Percentiles rank a stretch among this genome's conserved stretches.
These are phyloP conservation scores for Sebastiscus albofasciatus DNA, from an alignment of 2,797 vertebrate genomes.

Conservation along the genomic window DNA sequence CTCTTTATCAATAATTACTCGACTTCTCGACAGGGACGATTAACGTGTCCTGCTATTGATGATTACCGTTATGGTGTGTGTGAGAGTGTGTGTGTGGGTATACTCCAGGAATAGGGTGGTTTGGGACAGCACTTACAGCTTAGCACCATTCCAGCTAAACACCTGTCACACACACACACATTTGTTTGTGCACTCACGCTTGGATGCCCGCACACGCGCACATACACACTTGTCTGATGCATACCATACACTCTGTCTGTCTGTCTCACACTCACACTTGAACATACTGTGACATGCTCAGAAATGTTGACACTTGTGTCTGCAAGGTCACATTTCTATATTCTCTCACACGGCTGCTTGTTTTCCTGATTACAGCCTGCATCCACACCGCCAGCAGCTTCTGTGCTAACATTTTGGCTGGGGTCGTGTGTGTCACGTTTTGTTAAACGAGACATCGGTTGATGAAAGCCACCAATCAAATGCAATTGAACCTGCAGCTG, in stretches of 20 bases:
- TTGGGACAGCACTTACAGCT: conserved; percentile 79
- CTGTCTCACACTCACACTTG: conserved; percentile 76
- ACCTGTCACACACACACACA: conserved; percentile 72
- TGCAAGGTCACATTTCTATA: conserved; percentile 74
- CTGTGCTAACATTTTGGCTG: not conserved
- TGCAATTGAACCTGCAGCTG: not conserved
- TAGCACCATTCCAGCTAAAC: conserved; percentile 80
- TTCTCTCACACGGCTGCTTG: conserved; percentile 45
- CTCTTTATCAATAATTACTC: not conserved
- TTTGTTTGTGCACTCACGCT: conserved; percentile 11
- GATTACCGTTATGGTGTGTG: not conserved
- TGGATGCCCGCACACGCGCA: conserved; percentile 2
- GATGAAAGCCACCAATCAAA: not conserved
- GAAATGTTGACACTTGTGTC: conserved; percentile 88
- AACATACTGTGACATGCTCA: conserved; percentile 91
- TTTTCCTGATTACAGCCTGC: conserved; percentile 27
- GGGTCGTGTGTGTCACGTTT: not conserved
- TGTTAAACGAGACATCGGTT: not conserved
- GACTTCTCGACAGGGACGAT: not conserved
- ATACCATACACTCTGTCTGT: conserved; percentile 43
- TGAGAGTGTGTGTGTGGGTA: conserved; percentile 22
- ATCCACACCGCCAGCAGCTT: not conserved
- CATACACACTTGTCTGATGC: conserved; percentile 42
- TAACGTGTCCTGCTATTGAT: conserved; percentile 4
- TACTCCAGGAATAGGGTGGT: conserved; percentile 74